Evolutionary conservation across 2,113 vertebrate species (phyloP).

Genomic region (Haemorhous mexicanus): DNA sequence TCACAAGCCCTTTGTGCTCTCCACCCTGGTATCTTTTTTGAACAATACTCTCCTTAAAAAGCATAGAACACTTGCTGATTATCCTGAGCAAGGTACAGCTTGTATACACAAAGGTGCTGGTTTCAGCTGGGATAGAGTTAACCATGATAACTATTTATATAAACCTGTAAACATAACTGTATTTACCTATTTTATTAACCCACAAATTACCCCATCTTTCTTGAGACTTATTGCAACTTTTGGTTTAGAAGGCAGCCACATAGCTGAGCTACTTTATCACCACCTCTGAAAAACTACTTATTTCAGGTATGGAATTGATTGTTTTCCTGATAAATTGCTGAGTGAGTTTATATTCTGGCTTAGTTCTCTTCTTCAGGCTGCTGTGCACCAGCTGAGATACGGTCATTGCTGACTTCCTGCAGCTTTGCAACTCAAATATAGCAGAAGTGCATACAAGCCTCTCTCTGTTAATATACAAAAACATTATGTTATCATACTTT

Average conservation of each 20-base stretch:
- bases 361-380: not conserved
- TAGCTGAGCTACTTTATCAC: not conserved
- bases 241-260: not conserved
- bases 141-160: not conserved
- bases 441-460: not conserved
- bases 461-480: not conserved
- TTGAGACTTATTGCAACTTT: not conserved
- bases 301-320: not conserved
- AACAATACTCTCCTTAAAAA: not conserved
- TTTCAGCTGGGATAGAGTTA: not conserved
- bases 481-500: not conserved
- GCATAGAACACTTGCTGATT: not conserved
- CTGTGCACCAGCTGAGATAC: not conserved
- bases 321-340: not conserved
- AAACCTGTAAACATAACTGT: not conserved
- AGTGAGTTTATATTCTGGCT: not conserved
- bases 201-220: not conserved
- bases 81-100: not conserved
- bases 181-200: not conserved
- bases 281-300: not conserved
- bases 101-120: not conserved
- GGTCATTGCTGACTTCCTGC: not conserved
- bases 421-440: not conserved
- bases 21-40: not conserved
- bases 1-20: not conserved